phyloP scores from a whole-genome alignment of 2,797 vertebrate species.

The Mus spretus region DNA sequence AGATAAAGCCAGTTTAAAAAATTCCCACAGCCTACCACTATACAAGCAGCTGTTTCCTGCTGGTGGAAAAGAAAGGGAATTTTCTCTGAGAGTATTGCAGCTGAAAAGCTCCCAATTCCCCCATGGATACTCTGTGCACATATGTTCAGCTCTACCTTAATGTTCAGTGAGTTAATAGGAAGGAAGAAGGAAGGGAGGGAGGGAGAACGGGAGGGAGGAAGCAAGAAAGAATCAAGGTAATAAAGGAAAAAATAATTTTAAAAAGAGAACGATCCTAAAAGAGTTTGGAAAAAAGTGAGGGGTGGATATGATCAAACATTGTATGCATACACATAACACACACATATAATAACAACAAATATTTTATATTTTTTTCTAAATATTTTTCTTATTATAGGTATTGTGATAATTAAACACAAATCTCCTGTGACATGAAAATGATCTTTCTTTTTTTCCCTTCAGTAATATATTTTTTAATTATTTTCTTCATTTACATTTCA shows the following conservation, averaged over 20 bases:
- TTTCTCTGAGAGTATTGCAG: neutral
- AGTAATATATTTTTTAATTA: too few relatives aligned
- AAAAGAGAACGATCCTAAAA: neutral
- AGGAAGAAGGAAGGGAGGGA: neutral
- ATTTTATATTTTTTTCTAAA: neutral
- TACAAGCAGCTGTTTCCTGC: neutral
- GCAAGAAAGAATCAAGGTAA: neutral
- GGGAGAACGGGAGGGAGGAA: neutral
- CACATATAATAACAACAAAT: neutral
- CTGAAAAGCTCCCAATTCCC: neutral
- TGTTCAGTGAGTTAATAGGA: neutral
- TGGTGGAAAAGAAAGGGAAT: neutral
- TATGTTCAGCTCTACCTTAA: neutral
- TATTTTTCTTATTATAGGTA: neutral
- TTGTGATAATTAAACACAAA: neutral
- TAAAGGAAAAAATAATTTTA: neutral
- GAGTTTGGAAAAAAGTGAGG: too few relatives aligned
- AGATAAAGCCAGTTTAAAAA: neutral
- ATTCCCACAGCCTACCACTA: neutral
- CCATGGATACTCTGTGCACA: neutral
- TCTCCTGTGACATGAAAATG: neutral
- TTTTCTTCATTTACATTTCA: too few relatives aligned
- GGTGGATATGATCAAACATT: too few relatives aligned
- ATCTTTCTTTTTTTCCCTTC: neutral
- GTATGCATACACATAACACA: too few relatives aligned